Evolutionary conservation across 2,888 invertebrate species (phyloP).

Genomic region (Spisula subtruncata): DNA sequence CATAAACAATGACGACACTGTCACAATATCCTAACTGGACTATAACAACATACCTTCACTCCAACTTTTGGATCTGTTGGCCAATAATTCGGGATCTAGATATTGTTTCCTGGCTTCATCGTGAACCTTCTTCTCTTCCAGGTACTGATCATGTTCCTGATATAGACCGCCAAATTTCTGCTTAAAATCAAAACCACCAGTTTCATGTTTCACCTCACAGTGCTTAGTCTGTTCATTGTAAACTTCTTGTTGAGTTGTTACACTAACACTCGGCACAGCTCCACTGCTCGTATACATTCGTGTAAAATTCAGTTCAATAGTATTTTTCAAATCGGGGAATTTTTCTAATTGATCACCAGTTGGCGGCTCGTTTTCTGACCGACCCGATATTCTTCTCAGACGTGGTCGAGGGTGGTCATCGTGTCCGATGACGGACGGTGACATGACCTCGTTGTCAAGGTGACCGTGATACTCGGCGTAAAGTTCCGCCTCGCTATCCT

Average conservation of each 20-base stretch:
- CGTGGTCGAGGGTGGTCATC: constrained; percentile 52
- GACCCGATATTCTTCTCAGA: constrained; percentile 50
- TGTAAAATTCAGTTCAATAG: constrained; percentile 84
- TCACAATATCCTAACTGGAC: too few species aligned
- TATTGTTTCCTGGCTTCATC: constrained; percentile 49
- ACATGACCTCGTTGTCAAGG: constrained; percentile 65
- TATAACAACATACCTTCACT: constrained; percentile 85
- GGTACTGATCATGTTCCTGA: constrained; percentile 77
- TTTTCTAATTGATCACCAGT: constrained; percentile 65
- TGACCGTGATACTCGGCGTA: constrained; percentile 84
- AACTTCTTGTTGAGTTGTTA: neutral
- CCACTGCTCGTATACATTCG: constrained; percentile 43
- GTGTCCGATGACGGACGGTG: constrained; percentile 32
- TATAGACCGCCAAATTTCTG: constrained; percentile 79
- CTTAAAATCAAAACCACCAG: constrained; percentile 78
- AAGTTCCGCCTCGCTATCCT: constrained; percentile 85
- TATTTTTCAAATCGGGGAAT: constrained; percentile 82
- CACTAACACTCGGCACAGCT: neutral
- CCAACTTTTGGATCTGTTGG: constrained; percentile 77
- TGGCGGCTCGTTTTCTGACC: constrained; percentile 20
- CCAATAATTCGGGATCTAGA: constrained; percentile 31
- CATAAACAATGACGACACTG: too few species aligned
- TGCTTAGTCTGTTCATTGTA: neutral
- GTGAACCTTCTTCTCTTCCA: constrained; percentile 68
- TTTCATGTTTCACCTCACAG: neutral